Percentiles rank a stretch among this genome's conserved stretches.
Conservation (phyloP, 2,797 vertebrate species). For the Acanthurus leucopareius region DNA sequence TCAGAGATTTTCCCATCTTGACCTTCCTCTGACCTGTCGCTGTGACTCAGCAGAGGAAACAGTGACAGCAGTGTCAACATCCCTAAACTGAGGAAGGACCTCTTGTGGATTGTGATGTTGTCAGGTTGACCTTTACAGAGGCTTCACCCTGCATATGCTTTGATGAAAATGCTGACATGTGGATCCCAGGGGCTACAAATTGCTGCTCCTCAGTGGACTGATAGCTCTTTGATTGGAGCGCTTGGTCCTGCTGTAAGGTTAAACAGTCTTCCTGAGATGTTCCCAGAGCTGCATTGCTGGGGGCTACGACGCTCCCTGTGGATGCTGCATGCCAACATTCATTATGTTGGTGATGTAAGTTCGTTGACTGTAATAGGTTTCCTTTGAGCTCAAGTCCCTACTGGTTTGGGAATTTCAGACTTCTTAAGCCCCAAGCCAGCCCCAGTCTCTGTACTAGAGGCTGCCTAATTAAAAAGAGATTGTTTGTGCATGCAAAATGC, state of each 20-base stretch:
- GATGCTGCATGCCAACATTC: slow-evolving; percentile 44
- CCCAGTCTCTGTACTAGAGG: background rate
- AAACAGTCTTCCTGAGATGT: slow-evolving; percentile 36
- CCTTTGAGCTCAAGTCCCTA: background rate
- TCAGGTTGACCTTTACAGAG: slow-evolving; percentile 58
- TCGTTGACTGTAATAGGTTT: slow-evolving; percentile 11
- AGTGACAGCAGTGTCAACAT: slow-evolving; percentile 11
- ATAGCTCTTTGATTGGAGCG: slow-evolving; percentile 47
- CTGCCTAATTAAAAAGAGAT: background rate
- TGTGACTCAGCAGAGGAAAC: background rate
- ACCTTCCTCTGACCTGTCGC: slow-evolving; percentile 28
- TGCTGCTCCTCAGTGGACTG: slow-evolving; percentile 38
- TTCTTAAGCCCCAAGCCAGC: background rate
- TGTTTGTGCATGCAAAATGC: background rate
- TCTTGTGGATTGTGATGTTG: slow-evolving; percentile 20
- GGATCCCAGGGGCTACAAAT: slow-evolving; percentile 38
- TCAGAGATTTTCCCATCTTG: background rate
- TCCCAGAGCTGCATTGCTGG: slow-evolving; percentile 29
- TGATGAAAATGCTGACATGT: slow-evolving; percentile 63
- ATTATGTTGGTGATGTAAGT: slow-evolving; percentile 37
- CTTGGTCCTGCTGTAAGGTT: slow-evolving; percentile 52
- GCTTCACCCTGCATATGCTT: slow-evolving; percentile 33
- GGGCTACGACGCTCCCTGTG: slow-evolving; percentile 13
- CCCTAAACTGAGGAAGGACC: slow-evolving; percentile 4
- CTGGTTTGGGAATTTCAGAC: background rate